Percentiles rank a stretch among this genome's conserved stretches.
Conservation (phyloP, 1,140 invertebrate species). For the Paramacrobiotus metropolitanus region DNA sequence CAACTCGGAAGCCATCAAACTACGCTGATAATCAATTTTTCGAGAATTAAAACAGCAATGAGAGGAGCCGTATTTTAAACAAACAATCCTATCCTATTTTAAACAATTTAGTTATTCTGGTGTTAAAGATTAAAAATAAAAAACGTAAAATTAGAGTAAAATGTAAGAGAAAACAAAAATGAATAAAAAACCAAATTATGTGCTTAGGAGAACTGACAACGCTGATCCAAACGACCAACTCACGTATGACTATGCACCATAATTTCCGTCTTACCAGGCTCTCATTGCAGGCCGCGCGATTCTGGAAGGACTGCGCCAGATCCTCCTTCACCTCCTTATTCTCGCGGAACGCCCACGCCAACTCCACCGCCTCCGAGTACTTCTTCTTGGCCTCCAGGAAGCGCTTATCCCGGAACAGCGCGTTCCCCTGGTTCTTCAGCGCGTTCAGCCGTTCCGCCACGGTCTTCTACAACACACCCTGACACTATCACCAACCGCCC, state of each 20-base stretch:
- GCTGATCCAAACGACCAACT: too few species aligned
- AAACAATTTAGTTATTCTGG: too few species aligned
- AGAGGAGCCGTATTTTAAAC: neutral
- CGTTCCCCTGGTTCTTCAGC: neutral
- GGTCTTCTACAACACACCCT: neutral
- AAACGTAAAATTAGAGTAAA: too few species aligned
- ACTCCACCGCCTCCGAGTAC: neutral
- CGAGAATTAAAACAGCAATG: too few species aligned
- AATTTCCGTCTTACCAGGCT: neutral
- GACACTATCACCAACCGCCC: neutral
- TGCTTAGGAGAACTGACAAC: too few species aligned
- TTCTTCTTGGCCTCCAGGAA: neutral
- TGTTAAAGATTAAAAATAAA: too few species aligned
- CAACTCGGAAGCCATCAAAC: too few species aligned
- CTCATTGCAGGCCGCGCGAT: conserved; percentile 3
- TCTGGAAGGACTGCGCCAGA: neutral
- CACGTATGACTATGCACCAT: too few species aligned
- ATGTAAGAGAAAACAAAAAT: too few species aligned
- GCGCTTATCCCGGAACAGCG: neutral
- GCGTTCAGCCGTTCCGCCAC: neutral
- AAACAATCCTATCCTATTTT: too few species aligned
- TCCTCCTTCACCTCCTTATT: neutral
- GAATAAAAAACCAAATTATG: too few species aligned
- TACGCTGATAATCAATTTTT: too few species aligned
- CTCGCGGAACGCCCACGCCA: neutral